Evolutionary conservation across 2,888 invertebrate species (phyloP).

Genomic region (Mimas tiliae): DNA sequence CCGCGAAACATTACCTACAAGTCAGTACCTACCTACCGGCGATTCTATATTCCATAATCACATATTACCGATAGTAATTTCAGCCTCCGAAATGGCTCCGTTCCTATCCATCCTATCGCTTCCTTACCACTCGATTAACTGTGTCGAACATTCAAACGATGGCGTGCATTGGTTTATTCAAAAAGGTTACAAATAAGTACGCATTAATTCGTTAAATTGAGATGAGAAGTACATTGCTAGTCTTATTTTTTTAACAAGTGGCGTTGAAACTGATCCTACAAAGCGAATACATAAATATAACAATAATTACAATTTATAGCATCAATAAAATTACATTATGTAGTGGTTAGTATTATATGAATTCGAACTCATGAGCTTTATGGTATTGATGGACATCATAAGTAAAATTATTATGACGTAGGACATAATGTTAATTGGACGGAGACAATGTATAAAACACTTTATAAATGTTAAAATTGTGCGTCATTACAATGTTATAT

Average conservation of each 20-base stretch:
- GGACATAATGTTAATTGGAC: constrained; percentile 70
- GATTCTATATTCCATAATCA: background rate
- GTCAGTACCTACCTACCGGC: constrained; percentile 31
- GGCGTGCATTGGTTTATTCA: constrained; percentile 6
- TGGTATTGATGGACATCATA: constrained; percentile 29
- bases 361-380: constrained; percentile 36
- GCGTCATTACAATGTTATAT: constrained; percentile 54
- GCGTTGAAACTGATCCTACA: background rate
- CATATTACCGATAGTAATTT: constrained; percentile 15
- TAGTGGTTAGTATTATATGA: constrained; percentile 28
- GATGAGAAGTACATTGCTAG: constrained; percentile 17
- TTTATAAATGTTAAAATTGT: constrained; percentile 71
- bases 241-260: constrained; percentile 9
- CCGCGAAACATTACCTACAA: constrained; percentile 46
- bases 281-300: background rate
- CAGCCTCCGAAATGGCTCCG: constrained; percentile 48
- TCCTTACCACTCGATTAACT: background rate
- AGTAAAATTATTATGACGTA: constrained; percentile 52
- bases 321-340: background rate
- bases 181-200: constrained; percentile 21
- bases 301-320: background rate
- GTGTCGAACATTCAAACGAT: constrained; percentile 8
- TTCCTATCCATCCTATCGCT: constrained; percentile 36
- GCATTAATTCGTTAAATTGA: constrained; percentile 10
- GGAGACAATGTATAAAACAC: constrained; percentile 70